phyloP scores from a whole-genome alignment of 53 echinoderm and acorn worm genomes.

The Luidia sarsii region DNA sequence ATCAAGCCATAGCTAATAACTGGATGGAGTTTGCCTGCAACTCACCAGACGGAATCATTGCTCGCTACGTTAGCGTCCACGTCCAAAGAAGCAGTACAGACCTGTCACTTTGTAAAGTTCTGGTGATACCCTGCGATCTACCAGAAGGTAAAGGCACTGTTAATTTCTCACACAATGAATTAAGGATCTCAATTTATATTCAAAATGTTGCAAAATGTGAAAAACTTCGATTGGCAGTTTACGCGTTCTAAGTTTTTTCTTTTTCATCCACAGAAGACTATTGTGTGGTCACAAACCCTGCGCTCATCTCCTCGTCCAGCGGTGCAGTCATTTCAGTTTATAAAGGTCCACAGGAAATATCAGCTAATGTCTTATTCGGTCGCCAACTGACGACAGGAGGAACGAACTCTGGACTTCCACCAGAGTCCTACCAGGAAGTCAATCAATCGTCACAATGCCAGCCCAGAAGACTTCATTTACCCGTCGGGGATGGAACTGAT shows the following conservation, averaged over 20 bases:
- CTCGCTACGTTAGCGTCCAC: slow-evolving; percentile 20
- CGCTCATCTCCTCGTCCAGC: not conserved
- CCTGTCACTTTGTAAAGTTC: not conserved
- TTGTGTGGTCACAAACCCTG: slow-evolving; percentile 2
- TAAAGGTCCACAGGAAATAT: slow-evolving; percentile 15
- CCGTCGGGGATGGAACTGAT: not conserved
- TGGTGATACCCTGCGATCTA: not conserved
- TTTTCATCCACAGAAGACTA: not conserved
- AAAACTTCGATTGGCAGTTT: no score
- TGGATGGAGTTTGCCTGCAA: slow-evolving; percentile 9
- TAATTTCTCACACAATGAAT: no score
- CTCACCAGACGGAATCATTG: slow-evolving; percentile 3
- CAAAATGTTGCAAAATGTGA: not conserved
- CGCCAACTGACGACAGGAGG: slow-evolving; percentile 28
- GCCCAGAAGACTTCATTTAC: not conserved
- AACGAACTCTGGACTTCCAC: slow-evolving; percentile 7
- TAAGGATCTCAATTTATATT: not conserved
- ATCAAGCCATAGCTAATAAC: not conserved
- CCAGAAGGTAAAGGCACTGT: not conserved
- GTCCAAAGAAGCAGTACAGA: not conserved
- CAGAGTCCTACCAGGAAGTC: not conserved
- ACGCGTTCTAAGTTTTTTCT: no score
- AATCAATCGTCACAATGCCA: not conserved
- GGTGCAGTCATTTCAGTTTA: slow-evolving; percentile 4
- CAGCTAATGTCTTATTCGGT: slow-evolving; percentile 25